Conservation (phyloP, 2,113 vertebrate species). For the Lepus americanus region DNA sequence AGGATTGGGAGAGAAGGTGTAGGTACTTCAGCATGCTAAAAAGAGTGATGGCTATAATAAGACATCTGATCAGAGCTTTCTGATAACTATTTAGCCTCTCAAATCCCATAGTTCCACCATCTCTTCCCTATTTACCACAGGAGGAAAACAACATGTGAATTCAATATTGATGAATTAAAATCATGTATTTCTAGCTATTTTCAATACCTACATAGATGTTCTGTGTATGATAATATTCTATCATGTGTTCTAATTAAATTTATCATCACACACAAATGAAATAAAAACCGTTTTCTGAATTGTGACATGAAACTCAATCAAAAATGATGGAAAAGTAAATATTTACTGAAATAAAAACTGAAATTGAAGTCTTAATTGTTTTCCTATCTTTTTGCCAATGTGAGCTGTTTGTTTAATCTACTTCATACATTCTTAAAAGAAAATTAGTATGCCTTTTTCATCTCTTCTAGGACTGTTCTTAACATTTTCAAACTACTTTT, state of each 20-base stretch:
- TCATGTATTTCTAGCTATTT: neutral
- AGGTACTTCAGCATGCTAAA: neutral
- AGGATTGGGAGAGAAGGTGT: neutral
- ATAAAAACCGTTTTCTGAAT: neutral
- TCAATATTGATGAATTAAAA: neutral
- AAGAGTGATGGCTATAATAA: neutral
- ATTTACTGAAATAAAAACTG: neutral
- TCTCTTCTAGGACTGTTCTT: neutral
- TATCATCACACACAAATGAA: neutral
- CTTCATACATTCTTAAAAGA: neutral
- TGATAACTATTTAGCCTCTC: neutral
- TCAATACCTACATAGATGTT: neutral
- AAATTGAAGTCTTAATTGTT: neutral
- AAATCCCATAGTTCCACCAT: neutral
- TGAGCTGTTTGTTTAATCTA: neutral
- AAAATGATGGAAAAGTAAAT: neutral
- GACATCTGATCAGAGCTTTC: neutral
- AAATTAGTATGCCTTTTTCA: neutral
- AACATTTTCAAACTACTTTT: neutral
- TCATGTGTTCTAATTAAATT: constrained; percentile 22
- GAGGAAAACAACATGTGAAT: neutral
- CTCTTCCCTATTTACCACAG: neutral
- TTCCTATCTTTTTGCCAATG: neutral
- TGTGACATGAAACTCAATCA: neutral
- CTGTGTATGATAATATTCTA: neutral